Evolutionary conservation across 2,797 vertebrate species (phyloP).

Genomic region (Apogon hyalosoma): DNA sequence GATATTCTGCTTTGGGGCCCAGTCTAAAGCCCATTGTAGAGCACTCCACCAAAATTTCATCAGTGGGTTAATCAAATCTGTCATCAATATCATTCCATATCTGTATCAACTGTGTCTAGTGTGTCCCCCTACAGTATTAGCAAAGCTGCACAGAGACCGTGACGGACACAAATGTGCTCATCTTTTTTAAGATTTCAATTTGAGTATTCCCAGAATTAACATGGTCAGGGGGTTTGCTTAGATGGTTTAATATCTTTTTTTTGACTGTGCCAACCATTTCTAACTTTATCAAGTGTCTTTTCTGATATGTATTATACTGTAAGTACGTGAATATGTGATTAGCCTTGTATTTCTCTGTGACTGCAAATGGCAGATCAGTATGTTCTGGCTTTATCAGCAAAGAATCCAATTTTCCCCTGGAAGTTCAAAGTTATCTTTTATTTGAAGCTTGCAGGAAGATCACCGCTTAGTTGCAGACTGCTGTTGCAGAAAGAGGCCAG

Average conservation of each 20-base stretch:
- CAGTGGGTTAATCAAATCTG: constrained; percentile 78
- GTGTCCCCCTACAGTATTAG: constrained; percentile 34
- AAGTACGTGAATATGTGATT: constrained; percentile 45
- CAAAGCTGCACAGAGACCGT: constrained; percentile 21
- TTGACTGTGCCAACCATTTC: constrained; percentile 3
- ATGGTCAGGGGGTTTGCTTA: constrained; percentile 13
- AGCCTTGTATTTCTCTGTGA: constrained; percentile 58
- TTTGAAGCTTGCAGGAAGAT: constrained; percentile 54
- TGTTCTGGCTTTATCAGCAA: constrained; percentile 25
- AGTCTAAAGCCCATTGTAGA: constrained; percentile 67
- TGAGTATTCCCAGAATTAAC: constrained; percentile 6
- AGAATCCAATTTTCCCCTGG: constrained; percentile 16
- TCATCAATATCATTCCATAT: constrained; percentile 77
- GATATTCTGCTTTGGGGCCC: constrained; percentile 69
- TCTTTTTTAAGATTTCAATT: constrained; percentile 32
- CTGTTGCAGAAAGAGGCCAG: constrained; percentile 20
- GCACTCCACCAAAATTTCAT: constrained; percentile 63
- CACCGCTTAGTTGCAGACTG: constrained; percentile 40
- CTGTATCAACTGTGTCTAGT: constrained; percentile 64
- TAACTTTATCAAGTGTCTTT: constrained; percentile 10
- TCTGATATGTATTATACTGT: constrained; percentile 18
- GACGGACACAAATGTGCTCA: constrained; percentile 30
- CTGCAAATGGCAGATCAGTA: constrained; percentile 70
- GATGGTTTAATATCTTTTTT: constrained; percentile 27
- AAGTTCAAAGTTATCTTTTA: constrained; percentile 52